These are phyloP conservation scores for Latrodectus hesperus DNA, from an alignment of 2,888 invertebrate genomes.

Conservation along the genomic window DNA sequence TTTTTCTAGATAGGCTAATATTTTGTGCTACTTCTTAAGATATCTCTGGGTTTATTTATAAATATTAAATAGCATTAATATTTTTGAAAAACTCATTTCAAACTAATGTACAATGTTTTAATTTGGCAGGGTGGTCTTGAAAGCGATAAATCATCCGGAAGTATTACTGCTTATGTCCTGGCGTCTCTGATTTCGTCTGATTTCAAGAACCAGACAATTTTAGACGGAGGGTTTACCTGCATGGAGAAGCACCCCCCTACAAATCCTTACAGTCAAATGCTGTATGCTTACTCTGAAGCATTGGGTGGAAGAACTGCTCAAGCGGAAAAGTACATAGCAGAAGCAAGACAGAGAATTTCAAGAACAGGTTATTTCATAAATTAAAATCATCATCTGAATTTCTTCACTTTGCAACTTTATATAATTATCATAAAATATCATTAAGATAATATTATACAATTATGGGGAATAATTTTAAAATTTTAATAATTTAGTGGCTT, in stretches of 20 bases:
- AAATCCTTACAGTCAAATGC: constrained; percentile 42
- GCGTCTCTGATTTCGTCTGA: constrained; percentile 77
- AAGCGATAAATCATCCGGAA: constrained; percentile 77
- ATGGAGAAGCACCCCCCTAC: constrained; percentile 12
- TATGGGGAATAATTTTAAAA: too few species aligned
- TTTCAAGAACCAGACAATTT: constrained; percentile 31
- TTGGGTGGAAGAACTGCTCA: constrained; percentile 2
- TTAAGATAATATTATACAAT: too few species aligned
- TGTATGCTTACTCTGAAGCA: constrained; percentile 40
- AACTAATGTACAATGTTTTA: background rate
- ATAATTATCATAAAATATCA: too few species aligned
- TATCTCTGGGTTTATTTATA: background rate
- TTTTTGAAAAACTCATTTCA: background rate
- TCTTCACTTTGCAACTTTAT: background rate
- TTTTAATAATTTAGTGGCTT: too few species aligned
- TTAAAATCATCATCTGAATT: background rate
- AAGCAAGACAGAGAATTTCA: constrained; percentile 6
- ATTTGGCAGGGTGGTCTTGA: constrained; percentile 47
- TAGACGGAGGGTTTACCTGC: constrained; percentile 13
- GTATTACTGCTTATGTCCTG: constrained; percentile 82
- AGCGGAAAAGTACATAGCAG: background rate
- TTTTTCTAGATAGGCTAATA: background rate
- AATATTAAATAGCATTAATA: background rate
- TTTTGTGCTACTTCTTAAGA: background rate
- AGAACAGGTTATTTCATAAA: constrained; percentile 17